Evolutionary conservation across 2,113 vertebrate species (phyloP).

Genomic region (Erpornis zantholeuca): DNA sequence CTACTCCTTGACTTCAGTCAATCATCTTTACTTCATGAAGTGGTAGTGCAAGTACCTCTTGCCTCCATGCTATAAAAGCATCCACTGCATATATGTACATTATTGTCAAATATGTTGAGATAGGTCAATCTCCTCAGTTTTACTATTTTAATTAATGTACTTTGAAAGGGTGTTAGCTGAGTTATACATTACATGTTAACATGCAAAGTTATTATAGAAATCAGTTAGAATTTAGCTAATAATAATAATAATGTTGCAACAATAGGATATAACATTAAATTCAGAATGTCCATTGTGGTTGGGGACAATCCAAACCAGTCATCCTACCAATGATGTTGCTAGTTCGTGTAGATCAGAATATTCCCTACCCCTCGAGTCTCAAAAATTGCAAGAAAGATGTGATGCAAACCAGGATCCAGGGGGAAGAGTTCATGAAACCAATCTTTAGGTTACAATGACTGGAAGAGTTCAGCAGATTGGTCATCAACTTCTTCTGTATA

Average conservation of each 20-base stretch:
- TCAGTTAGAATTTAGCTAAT: neutral
- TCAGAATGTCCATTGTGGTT: neutral
- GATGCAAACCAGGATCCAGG: neutral
- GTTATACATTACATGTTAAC: neutral
- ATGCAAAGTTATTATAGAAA: neutral
- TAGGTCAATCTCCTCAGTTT: neutral
- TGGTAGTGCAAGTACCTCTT: neutral
- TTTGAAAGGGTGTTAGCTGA: neutral
- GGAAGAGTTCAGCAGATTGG: neutral
- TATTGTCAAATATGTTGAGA: neutral
- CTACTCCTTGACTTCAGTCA: neutral
- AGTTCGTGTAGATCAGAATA: neutral
- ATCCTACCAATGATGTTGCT: neutral
- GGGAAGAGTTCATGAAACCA: neutral
- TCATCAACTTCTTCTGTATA: neutral
- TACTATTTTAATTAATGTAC: neutral
- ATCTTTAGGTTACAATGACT: neutral
- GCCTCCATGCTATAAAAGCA: neutral
- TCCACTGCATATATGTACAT: neutral
- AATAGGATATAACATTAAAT: neutral
- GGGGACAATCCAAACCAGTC: neutral
- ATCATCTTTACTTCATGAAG: neutral
- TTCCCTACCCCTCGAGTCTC: neutral
- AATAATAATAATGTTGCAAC: neutral
- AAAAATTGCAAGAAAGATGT: neutral